Percentiles rank a stretch among this genome's conserved stretches.
Conservation (phyloP, 2,113 vertebrate species). For the Nipponia nippon region DNA sequence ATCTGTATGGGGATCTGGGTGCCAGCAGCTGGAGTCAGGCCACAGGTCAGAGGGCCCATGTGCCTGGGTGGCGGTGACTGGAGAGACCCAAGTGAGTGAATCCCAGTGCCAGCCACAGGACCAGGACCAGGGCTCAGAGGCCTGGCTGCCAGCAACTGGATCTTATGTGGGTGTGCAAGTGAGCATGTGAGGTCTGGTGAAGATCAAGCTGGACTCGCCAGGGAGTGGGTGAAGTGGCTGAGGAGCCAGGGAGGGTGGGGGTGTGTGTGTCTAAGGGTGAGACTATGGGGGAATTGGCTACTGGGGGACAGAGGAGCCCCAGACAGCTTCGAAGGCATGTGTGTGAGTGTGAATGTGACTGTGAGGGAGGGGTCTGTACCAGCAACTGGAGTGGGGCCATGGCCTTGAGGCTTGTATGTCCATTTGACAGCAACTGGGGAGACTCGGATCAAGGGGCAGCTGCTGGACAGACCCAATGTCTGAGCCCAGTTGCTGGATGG, state of each 20-base stretch:
- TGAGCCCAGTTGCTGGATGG: neutral
- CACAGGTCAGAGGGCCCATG: rapidly evolving
- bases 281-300: neutral
- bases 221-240: neutral
- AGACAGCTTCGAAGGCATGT: neutral
- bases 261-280: neutral
- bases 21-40: neutral
- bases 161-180: rapidly evolving
- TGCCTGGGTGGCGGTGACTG: neutral
- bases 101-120: too few relatives aligned
- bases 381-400: neutral
- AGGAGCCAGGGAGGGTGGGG: neutral
- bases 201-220: rapidly evolving
- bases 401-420: neutral
- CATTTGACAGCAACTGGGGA: neutral
- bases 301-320: neutral
- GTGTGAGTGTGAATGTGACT: too few relatives aligned
- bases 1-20: neutral
- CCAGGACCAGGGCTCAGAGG: neutral
- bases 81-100: neutral
- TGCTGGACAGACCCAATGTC: neutral
- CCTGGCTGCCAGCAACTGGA: neutral
- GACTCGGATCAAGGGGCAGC: neutral
- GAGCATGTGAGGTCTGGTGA: neutral
- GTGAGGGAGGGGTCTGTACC: neutral